Evolutionary conservation across 64 coral and sea anemone genomes (phyloP).

Genomic region (Montipora sp.): DNA sequence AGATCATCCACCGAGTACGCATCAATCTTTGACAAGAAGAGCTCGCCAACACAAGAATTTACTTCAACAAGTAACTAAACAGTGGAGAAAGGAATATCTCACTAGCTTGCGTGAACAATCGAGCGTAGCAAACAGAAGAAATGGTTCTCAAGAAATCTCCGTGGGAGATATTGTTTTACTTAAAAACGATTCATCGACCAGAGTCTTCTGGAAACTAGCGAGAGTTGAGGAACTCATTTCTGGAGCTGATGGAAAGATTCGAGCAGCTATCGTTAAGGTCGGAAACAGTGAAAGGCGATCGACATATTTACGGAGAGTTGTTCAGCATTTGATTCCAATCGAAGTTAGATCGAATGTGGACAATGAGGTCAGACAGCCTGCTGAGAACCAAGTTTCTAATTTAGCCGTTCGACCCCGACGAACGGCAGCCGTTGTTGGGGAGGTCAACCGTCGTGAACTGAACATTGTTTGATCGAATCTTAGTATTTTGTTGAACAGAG

Average conservation of each 20-base stretch:
- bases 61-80: conserved; percentile 48
- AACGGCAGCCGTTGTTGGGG: no score
- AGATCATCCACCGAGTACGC: conserved; percentile 38
- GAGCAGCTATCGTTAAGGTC: conserved; percentile 49
- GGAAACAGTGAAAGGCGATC: neutral
- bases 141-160: conserved; percentile 5
- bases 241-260: neutral
- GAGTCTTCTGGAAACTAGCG: conserved; percentile 56
- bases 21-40: conserved; percentile 52
- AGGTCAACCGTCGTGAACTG: no score
- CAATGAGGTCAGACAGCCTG: no score
- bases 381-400: no score
- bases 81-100: conserved; percentile 60
- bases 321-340: no score
- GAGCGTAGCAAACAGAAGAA: neutral
- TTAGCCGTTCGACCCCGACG: no score
- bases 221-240: conserved; percentile 38
- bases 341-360: no score
- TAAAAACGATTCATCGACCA: conserved; percentile 17
- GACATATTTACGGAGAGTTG: neutral
- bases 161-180: conserved; percentile 1
- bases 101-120: conserved; percentile 37
- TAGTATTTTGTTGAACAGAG: no score
- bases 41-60: conserved; percentile 46
- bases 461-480: no score